phyloP scores from a whole-genome alignment of 2,797 vertebrate genomes.

The Ctenopoma multispine region DNA sequence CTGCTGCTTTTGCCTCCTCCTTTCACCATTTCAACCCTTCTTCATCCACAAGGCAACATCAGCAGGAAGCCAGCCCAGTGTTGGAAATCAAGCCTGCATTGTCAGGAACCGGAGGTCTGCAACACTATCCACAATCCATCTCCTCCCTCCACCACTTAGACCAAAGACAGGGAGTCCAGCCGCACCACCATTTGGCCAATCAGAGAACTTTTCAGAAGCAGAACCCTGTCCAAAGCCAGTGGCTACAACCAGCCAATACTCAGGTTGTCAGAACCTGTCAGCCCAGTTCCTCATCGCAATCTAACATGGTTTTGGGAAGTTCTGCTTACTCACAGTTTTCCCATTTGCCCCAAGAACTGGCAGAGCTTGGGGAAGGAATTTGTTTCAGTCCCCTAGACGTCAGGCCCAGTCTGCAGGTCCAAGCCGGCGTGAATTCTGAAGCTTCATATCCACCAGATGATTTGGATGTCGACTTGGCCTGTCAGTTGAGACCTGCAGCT shows the following conservation, averaged over 20 bases:
- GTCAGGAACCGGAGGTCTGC: conserved; percentile 64
- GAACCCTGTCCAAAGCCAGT: conserved; percentile 85
- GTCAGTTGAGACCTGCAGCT: conserved; percentile 83
- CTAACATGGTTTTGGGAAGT: conserved; percentile 76
- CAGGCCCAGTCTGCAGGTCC: conserved; percentile 86
- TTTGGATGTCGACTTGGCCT: conserved; percentile 45
- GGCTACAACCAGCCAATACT: conserved; percentile 93
- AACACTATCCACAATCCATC: conserved; percentile 87
- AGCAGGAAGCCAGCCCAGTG: conserved; percentile 86
- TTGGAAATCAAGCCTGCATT: conserved; percentile 82
- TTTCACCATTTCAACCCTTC: conserved; percentile 91
- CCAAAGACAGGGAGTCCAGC: conserved; percentile 74
- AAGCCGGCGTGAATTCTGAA: conserved; percentile 86
- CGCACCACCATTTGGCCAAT: conserved; percentile 85
- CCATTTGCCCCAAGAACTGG: conserved; percentile 91
- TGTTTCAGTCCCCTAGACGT: conserved; percentile 81
- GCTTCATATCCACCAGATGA: conserved; percentile 84
- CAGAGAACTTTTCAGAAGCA: conserved; percentile 92
- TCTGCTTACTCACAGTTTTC: conserved; percentile 91
- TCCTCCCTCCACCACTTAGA: conserved; percentile 86
- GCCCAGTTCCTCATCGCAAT: conserved; percentile 77
- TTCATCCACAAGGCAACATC: conserved; percentile 89
- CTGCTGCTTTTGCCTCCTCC: conserved; percentile 78
- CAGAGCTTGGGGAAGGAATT: conserved; percentile 86
- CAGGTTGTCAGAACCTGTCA: conserved; percentile 93